Percentiles rank a stretch among this genome's conserved stretches.
Evolutionary conservation across 2,797 vertebrate species (phyloP).

Genomic region (Rhynchotus rufescens): DNA sequence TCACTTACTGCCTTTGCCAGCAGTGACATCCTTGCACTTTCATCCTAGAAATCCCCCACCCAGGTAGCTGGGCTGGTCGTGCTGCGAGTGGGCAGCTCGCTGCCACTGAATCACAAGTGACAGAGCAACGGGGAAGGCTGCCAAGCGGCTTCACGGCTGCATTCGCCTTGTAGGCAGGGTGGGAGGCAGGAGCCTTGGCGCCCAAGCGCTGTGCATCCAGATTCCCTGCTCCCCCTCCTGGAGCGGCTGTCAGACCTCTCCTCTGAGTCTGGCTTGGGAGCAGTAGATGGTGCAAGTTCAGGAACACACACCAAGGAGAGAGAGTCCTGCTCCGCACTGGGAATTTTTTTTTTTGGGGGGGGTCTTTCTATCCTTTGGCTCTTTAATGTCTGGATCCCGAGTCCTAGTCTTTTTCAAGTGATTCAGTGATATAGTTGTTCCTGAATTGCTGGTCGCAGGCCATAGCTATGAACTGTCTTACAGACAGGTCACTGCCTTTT

Average conservation of each 20-base stretch:
- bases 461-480: not conserved
- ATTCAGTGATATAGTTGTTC: not conserved
- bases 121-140: not conserved
- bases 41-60: not conserved
- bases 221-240: not conserved
- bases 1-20: not conserved
- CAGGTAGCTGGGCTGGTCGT: not conserved
- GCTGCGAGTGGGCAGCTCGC: not conserved
- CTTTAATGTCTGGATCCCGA: not conserved
- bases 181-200: not conserved
- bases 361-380: not conserved
- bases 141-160: not conserved
- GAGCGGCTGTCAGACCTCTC: accelerated
- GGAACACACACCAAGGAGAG: accelerated
- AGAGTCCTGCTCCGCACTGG: not conserved
- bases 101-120: not conserved
- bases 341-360: not conserved
- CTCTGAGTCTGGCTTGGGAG: not conserved
- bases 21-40: not conserved
- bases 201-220: not conserved
- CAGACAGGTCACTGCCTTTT: not conserved
- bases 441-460: not conserved
- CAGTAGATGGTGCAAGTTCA: not conserved
- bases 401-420: not conserved
- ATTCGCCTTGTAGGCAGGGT: not conserved